These are phyloP conservation scores for Nipponacmea schrenckii DNA, from an alignment of 2,888 invertebrate species.

Conservation along the genomic window DNA sequence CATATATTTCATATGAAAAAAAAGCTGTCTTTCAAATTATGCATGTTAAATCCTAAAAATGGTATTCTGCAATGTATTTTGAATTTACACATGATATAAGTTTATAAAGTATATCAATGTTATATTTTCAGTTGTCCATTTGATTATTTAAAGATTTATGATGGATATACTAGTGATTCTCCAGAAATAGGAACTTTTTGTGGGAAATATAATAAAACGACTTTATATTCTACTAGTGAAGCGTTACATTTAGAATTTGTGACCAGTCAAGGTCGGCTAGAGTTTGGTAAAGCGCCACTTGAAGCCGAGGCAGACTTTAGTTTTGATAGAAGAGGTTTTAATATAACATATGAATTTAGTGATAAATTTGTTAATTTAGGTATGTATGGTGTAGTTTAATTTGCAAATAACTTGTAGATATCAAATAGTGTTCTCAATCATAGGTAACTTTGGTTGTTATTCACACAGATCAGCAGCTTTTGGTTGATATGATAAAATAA, in stretches of 20 bases:
- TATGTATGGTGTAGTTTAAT: constrained; percentile 69
- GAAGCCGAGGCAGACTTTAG: constrained; percentile 55
- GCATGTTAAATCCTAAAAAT: too few species aligned
- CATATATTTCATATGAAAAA: too few species aligned
- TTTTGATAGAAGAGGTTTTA: constrained; percentile 94
- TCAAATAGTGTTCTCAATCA: too few species aligned
- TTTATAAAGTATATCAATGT: background rate
- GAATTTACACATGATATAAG: background rate
- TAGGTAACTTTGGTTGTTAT: too few species aligned
- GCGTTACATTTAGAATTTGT: constrained; percentile 90
- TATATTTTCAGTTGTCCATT: constrained; percentile 89
- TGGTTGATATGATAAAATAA: too few species aligned
- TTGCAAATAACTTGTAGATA: too few species aligned
- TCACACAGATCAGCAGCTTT: too few species aligned
- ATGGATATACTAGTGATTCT: constrained; percentile 88
- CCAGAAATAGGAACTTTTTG: constrained; percentile 96
- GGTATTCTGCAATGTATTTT: background rate
- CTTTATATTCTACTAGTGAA: constrained; percentile 93
- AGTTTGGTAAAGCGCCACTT: constrained; percentile 46
- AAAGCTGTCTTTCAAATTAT: too few species aligned
- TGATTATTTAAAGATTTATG: constrained; percentile 96
- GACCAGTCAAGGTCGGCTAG: constrained; percentile 83
- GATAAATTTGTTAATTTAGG: constrained; percentile 98
- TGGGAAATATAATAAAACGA: constrained; percentile 95
- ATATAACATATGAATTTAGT: constrained; percentile 98